These are phyloP conservation scores for Gnatocerus cornutus DNA, from an alignment of 2,888 invertebrate species.

Conservation along the genomic window DNA sequence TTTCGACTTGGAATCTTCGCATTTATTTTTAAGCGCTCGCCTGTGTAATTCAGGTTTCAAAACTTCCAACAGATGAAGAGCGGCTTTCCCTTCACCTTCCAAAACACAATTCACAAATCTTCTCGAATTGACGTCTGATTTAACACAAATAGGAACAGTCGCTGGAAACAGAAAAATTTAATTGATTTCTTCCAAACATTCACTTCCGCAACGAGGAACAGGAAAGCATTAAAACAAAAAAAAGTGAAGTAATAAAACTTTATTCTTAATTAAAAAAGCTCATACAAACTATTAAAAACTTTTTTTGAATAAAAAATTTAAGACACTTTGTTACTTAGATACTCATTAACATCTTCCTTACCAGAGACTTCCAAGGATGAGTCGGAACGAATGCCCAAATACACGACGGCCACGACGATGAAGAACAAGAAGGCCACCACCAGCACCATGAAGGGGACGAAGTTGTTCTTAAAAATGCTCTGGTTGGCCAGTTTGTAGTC, in stretches of 20 bases:
- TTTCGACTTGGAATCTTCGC: conserved; percentile 72
- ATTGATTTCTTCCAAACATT: conserved; percentile 1
- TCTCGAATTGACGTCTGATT: conserved; percentile 72
- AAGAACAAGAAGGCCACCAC: conserved; percentile 78
- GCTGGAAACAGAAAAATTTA: conserved; percentile 52
- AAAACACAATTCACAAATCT: conserved; percentile 80
- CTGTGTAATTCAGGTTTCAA: conserved; percentile 78
- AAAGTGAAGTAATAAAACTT: conserved; percentile 35
- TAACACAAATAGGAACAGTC: conserved; percentile 75
- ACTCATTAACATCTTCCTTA: conserved; percentile 64
- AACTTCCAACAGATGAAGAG: conserved; percentile 77
- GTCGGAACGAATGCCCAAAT: conserved; percentile 79
- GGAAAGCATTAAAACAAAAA: conserved; percentile 29
- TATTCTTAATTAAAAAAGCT: conserved; percentile 39
- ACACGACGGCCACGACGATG: conserved; percentile 78
- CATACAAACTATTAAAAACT: conserved; percentile 28
- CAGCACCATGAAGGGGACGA: conserved; percentile 79
- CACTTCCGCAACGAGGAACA: conserved; percentile 10
- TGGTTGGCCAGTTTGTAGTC: conserved; percentile 65
- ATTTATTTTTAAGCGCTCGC: conserved; percentile 75
- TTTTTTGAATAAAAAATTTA: conserved; percentile 7
- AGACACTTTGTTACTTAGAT: conserved; percentile 24
- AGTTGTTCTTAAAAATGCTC: conserved; percentile 75
- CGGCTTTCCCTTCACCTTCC: conserved; percentile 76
- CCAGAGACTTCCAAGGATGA: conserved; percentile 74